Conservation (phyloP, 2,888 invertebrate species). For the Caenorhabditis sp. region DNA sequence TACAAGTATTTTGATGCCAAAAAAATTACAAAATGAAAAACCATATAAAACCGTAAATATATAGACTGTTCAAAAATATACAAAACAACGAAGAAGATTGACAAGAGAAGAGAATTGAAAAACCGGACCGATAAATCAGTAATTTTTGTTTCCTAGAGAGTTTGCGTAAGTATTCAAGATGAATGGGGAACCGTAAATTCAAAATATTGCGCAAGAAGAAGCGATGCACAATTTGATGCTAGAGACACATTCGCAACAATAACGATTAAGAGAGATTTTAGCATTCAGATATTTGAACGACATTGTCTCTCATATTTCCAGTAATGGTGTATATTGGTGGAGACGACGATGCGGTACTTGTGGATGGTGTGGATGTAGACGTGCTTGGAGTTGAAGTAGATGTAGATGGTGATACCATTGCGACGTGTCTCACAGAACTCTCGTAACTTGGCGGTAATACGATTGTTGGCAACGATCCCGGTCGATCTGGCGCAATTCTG, state of each 20-base stretch:
- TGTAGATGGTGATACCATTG: constrained; percentile 20
- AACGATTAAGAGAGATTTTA: background rate
- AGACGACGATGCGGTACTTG: constrained; percentile 34
- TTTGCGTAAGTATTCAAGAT: constrained; percentile 3
- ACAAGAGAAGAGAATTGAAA: background rate
- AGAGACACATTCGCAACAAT: background rate
- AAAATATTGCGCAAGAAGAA: background rate
- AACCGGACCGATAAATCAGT: background rate
- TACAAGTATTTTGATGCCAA: background rate
- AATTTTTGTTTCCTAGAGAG: constrained; percentile 1
- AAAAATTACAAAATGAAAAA: background rate
- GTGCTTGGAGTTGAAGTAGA: background rate
- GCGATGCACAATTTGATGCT: background rate
- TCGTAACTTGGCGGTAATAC: constrained; percentile 54
- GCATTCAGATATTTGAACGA: constrained; percentile 11
- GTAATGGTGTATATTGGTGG: constrained; percentile 39
- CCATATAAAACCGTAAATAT: constrained; percentile 7
- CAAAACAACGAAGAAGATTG: background rate
- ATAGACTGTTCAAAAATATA: constrained; percentile 6
- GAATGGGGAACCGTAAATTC: background rate
- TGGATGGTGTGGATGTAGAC: constrained; percentile 3
- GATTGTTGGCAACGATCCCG: constrained; percentile 42
- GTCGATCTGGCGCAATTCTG: constrained; percentile 51
- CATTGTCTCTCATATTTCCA: constrained; percentile 34
- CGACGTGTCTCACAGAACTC: constrained; percentile 37